Evolutionary conservation across 2,888 invertebrate species (phyloP).

Genomic region (Cetonia aurata): DNA sequence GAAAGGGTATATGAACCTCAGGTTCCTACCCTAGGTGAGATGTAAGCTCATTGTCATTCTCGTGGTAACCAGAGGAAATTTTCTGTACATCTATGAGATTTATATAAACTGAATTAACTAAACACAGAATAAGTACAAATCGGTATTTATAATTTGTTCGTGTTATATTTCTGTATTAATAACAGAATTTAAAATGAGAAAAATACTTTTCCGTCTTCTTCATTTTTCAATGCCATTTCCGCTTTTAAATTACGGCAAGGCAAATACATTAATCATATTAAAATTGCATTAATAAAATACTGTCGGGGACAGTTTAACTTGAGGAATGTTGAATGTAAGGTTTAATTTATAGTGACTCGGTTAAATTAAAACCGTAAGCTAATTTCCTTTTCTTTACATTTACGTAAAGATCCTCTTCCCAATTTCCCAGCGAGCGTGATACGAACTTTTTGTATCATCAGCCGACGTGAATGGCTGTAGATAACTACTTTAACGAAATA

Average conservation of each 20-base stretch:
- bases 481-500: constrained; percentile 17
- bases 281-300: constrained; percentile 29
- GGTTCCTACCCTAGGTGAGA: no score
- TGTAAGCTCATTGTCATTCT: no score
- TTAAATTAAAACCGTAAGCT: constrained; percentile 24
- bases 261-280: constrained; percentile 22
- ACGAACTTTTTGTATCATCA: not conserved
- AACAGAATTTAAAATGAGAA: not conserved
- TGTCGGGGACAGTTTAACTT: constrained; percentile 29
- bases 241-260: not conserved
- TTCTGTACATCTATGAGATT: no score
- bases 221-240: constrained; percentile 16
- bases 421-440: not conserved
- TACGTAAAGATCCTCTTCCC: not conserved
- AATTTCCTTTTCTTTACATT: constrained; percentile 18
- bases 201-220: constrained; percentile 3
- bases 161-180: no score
- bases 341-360: constrained; percentile 23
- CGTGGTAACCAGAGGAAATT: no score
- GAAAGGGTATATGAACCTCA: no score
- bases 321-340: not conserved
- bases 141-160: not conserved
- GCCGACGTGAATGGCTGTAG: not conserved
- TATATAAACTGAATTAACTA: no score
- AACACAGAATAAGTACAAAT: no score